Evolutionary conservation across 2,888 invertebrate genomes (phyloP), one percentile per base, ranked within the genome.

Genomic region (Mylabris sibirica): DNA sequence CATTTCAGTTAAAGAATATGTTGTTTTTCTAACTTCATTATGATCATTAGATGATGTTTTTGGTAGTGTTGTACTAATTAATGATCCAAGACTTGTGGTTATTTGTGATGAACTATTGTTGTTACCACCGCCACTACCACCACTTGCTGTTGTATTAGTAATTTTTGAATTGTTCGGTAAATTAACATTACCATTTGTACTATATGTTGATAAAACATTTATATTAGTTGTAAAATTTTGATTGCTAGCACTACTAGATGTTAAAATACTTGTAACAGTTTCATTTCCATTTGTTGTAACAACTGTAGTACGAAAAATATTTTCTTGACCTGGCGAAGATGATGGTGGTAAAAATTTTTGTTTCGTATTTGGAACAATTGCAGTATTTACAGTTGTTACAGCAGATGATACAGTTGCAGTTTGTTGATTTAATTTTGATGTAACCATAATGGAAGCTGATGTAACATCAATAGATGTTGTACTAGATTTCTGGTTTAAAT

Each of bases 1-100:
- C 85, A 85, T 85, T n/a, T 84, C 85, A n/a, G 85, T 85, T 64
- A 85, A 73, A 59, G 84, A 84, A 63, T 84, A 76, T 0, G 84
- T 83, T 12, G 80, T 74, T 74, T 83, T 84, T 66, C 75, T 77
- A 49, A 71, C 64, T 17, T 67, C 68, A 12, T 72, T 44, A 41
- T 60, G n/a, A 11, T 67, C 77, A 49, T 61, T 69, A 20, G 35
- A 65, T 24, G 68, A 59, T 24, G 74, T 67, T 69, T 64, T 34
- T 72, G 65, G 1, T 73, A 49, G 60, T 76, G 74, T 26, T 75
- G 73, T 38, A 69, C 57, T 35, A 59, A 44, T 53, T 68, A 24
- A 57, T 1, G 74, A 67, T 34, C 63, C 67, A n/a, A 63, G 53
- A 8, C 72, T 65, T 14, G 66, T 67, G 11, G 72, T 61, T 22